These are phyloP conservation scores for Crotalus tigris DNA, from an alignment of 2,113 vertebrate species.

Conservation along the genomic window DNA sequence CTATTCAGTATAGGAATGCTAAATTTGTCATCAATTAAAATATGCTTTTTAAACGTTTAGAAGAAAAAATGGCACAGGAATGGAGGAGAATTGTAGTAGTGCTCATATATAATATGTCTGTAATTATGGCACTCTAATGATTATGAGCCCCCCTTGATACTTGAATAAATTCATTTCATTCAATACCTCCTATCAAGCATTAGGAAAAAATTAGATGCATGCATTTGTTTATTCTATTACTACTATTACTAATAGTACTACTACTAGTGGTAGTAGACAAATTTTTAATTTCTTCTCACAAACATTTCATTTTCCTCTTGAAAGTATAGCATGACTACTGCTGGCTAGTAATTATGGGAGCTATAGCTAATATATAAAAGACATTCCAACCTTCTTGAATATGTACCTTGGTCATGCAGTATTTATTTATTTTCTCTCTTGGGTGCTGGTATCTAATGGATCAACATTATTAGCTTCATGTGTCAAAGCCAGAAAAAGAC, in stretches of 20 bases:
- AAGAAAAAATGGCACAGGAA: not conserved
- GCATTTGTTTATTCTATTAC: not conserved
- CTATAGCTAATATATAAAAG: not conserved
- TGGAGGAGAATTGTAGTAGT: not conserved
- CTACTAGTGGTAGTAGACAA: not conserved
- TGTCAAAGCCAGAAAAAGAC: not conserved
- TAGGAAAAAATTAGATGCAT: not conserved
- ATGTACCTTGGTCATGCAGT: not conserved
- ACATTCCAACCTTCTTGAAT: not conserved
- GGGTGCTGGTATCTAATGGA: not conserved
- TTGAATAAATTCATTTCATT: not conserved
- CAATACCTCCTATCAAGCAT: not conserved
- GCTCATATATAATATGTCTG: not conserved
- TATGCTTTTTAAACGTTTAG: not conserved
- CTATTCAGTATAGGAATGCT: not conserved
- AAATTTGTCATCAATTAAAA: not conserved
- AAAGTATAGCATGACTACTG: not conserved
- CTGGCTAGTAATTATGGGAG: not conserved
- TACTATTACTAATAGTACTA: not conserved
- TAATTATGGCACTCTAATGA: not conserved
- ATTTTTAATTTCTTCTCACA: not conserved
- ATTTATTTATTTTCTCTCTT: not conserved
- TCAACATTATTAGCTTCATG: constrained; percentile 20
- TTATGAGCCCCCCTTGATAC: not conserved
- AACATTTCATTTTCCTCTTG: not conserved